Conservation (phyloP, 2,888 invertebrate species). For the Eucera pruinosa region DNA sequence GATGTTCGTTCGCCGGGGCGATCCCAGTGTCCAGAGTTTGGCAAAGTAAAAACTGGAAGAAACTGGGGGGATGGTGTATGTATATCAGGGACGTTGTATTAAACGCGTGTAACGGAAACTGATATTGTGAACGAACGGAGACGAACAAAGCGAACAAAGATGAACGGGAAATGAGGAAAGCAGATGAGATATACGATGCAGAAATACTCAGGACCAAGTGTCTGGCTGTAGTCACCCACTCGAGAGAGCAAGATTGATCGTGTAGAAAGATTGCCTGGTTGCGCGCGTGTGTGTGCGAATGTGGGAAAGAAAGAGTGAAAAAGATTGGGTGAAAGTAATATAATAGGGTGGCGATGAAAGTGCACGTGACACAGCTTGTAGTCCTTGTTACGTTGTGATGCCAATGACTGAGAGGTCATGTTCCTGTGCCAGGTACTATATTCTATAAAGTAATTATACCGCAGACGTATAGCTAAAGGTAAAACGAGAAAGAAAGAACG, state of each 20-base stretch:
- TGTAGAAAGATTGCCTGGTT: too few relatives aligned
- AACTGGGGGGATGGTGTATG: background rate
- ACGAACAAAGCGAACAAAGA: conserved; percentile 20
- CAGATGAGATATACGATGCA: conserved; percentile 70
- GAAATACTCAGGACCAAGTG: conserved; percentile 85
- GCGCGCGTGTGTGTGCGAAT: conserved; percentile 4
- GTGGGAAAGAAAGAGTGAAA: conserved; percentile 15
- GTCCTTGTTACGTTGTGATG: conserved; percentile 84
- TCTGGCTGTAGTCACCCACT: conserved; percentile 82
- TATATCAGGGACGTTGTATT: background rate
- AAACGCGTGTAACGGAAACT: conserved; percentile 52
- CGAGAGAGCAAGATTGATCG: conserved; percentile 64
- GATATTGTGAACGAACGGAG: too few relatives aligned
- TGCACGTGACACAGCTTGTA: conserved; percentile 82
- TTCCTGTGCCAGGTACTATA: conserved; percentile 84
- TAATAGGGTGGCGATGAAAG: conserved; percentile 38
- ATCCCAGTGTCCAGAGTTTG: conserved; percentile 65
- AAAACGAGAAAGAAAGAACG: conserved; percentile 50
- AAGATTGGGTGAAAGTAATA: conserved; percentile 12
- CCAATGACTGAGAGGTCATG: conserved; percentile 84
- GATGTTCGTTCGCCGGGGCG: conserved; percentile 51
- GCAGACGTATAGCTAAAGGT: conserved; percentile 73
- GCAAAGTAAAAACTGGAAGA: too few relatives aligned
- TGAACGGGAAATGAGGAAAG: conserved; percentile 14
- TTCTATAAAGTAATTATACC: conserved; percentile 79